Base-by-base conservation (phyloP, 2,888 invertebrate genomes). In the Cyclophora albipunctata region DNA sequence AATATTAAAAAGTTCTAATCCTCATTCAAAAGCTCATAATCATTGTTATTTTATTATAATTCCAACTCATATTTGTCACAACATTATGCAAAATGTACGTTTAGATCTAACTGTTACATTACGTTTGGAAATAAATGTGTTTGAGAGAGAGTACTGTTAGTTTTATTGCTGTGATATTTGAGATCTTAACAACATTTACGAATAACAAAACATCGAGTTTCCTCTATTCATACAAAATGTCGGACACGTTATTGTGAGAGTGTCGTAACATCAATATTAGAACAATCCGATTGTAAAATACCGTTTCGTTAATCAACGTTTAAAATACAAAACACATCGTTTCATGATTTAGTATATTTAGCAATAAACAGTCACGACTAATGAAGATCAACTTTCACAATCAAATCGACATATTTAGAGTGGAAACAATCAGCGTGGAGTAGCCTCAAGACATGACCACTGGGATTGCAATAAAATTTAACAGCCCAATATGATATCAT, bases 401-500 rank as follows among this genome's bases (percentile, higher is more conserved):
- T 20, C 49, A 45, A 46, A 50, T 49, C 51, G 34, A 47, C 43
- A 37, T 37, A 37, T 37, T 37, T 37, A 37, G 37, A 37, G 1
- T 37, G 42, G 45, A 7, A 42, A 52, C 48, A 56, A 60, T 53
- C 50, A 35, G 49, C 50, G 49, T 50, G 56, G 56, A 59, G 57
- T 56, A 51, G 57, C 43, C 46, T 52, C 42, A 49, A 53, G 50
- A 46, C 45, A 56, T 57, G 54, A 55, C 52, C 20, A 37, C 37
- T 50, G 57, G 57, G 57, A 58, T 64, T 62, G 53, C 58, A 64
- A 66, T 64, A 59, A 60, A 63, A 58, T 51, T 59, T 52, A 53
- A 59, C 49, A 59, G 57, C 53, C 54, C 55, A 53, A 58, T 55
- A 57, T 57, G 55, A 59, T 58, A 67, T 68, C 78, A 78, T 80